phyloP scores from a whole-genome alignment of 2,113 vertebrate species.

The Ptyas mucosa region DNA sequence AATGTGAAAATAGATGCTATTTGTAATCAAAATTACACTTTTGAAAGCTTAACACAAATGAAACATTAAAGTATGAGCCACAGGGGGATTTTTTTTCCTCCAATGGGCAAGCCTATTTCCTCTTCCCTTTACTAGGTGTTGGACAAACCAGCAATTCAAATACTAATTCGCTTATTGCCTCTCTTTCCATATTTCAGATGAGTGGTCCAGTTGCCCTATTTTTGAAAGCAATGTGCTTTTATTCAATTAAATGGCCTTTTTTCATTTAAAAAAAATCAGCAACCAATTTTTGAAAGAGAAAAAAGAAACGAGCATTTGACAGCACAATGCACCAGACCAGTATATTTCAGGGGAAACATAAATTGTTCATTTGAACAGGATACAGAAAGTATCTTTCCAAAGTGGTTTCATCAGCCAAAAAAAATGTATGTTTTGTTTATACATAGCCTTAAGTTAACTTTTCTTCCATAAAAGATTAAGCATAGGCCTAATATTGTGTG shows the following conservation, averaged over 20 bases:
- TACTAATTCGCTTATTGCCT: neutral
- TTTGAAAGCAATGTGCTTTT: neutral
- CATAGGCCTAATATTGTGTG: neutral
- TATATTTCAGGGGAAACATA: neutral
- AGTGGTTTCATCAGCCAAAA: neutral
- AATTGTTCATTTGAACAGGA: neutral
- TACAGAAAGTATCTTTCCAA: neutral
- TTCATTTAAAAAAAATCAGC: neutral
- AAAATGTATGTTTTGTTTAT: neutral
- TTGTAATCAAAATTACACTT: constrained; percentile 17
- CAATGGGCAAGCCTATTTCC: neutral
- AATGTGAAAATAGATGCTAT: neutral
- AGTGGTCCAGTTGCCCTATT: neutral
- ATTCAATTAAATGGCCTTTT: neutral
- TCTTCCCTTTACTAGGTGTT: neutral
- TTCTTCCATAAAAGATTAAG: neutral
- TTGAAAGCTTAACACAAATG: neutral
- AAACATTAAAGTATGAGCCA: neutral
- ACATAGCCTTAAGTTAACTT: neutral
- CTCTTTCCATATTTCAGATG: neutral
- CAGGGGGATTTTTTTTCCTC: neutral
- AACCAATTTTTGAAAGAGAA: neutral
- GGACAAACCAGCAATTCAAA: constrained; percentile 1
- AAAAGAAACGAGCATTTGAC: neutral
- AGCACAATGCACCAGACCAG: neutral